A percentile compares a stretch with the other conserved stretches of the same genome.
Evolutionary conservation across 2,797 vertebrate species (phyloP).

Genomic region (Sylvilagus floridanus): DNA sequence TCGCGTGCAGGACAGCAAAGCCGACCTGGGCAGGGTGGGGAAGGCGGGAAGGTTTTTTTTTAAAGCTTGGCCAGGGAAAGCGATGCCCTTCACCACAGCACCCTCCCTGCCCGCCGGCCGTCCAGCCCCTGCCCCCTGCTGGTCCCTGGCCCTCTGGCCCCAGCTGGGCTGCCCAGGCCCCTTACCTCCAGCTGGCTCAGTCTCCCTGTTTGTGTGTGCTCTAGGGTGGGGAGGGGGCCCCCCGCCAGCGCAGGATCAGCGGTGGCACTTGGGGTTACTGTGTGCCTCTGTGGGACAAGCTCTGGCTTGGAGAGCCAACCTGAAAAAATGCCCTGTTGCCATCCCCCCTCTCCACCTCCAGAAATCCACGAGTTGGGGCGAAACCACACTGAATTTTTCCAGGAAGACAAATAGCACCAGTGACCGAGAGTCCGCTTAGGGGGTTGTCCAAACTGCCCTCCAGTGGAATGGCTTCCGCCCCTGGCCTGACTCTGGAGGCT

Average conservation of each 20-base stretch:
- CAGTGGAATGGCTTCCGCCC: neutral
- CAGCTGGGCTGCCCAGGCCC: neutral
- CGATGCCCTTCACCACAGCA: neutral
- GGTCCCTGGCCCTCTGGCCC: neutral
- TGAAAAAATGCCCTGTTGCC: neutral
- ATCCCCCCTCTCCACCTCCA: neutral
- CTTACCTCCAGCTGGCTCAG: neutral
- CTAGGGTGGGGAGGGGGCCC: neutral
- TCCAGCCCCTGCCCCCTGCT: neutral
- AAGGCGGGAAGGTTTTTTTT: slow-evolving; percentile 17
- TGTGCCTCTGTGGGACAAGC: neutral
- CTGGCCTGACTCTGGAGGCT: neutral
- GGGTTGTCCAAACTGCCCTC: slow-evolving; percentile 20
- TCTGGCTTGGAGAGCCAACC: neutral
- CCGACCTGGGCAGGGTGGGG: slow-evolving; percentile 14
- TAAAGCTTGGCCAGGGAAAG: slow-evolving; percentile 52
- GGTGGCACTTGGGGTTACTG: neutral
- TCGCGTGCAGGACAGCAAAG: slow-evolving; percentile 68
- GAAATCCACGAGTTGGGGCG: slow-evolving; percentile 52
- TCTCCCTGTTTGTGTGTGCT: neutral
- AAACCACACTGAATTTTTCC: slow-evolving; percentile 35
- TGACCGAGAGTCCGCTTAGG: slow-evolving; percentile 30
- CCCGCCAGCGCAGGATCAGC: neutral
- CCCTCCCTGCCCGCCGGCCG: no score
- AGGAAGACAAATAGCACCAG: slow-evolving; percentile 67